These are phyloP conservation scores for Hylomyscus alleni DNA, from an alignment of 2,797 vertebrate species.

Conservation along the genomic window DNA sequence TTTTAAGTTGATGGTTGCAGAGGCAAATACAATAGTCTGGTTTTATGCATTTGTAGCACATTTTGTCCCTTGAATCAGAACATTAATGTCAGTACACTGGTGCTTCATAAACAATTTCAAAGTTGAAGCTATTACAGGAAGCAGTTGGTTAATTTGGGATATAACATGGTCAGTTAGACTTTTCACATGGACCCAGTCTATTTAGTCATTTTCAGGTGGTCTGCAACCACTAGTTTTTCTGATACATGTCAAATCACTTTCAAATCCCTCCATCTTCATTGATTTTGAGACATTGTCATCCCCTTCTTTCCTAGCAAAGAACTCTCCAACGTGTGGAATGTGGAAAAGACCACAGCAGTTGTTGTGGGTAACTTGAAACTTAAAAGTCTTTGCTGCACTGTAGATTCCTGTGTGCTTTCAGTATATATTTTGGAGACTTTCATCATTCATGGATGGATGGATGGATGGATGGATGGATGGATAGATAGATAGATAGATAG, in stretches of 20 bases:
- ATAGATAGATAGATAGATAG: too few species aligned
- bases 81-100: conserved; percentile 98
- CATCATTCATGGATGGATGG: background rate
- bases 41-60: conserved; percentile 96
- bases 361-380: conserved; percentile 97
- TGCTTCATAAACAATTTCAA: conserved; percentile 96
- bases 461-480: too few species aligned
- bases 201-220: conserved; percentile 96
- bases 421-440: conserved; percentile 70
- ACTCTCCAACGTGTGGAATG: conserved; percentile 94
- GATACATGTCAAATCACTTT: conserved; percentile 95
- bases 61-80: conserved; percentile 95
- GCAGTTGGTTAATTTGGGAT: conserved; percentile 96
- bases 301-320: conserved; percentile 95
- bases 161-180: conserved; percentile 96
- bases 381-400: conserved; percentile 87
- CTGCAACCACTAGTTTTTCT: conserved; percentile 95
- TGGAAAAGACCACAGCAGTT: conserved; percentile 94
- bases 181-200: conserved; percentile 94
- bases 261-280: conserved; percentile 92
- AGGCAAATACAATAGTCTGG: conserved; percentile 95
- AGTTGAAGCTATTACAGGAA: conserved; percentile 95
- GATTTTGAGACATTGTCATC: conserved; percentile 94
- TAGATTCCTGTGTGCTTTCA: conserved; percentile 74
- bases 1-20: conserved; percentile 97